Conservation (phyloP, 2,888 invertebrate species). For the Ophion costatus region DNA sequence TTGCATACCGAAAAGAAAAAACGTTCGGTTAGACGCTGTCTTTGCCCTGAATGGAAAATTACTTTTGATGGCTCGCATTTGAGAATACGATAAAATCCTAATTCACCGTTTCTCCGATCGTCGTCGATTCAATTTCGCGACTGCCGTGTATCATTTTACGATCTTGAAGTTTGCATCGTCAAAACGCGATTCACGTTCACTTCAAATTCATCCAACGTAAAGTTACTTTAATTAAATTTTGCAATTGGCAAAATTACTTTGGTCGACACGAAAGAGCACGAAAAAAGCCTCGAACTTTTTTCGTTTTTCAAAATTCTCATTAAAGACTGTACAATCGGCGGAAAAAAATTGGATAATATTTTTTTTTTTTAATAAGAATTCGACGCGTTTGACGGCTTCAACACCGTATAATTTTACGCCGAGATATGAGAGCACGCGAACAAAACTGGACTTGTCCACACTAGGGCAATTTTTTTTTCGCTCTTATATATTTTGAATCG, state of each 20-base stretch:
- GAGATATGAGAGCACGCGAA: background rate
- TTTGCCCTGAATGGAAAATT: too few relatives aligned
- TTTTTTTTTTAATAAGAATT: background rate
- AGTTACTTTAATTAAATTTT: too few relatives aligned
- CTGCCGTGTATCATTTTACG: background rate
- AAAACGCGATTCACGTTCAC: background rate
- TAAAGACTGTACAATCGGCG: background rate
- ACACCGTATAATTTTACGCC: background rate
- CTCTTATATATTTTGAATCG: too few relatives aligned
- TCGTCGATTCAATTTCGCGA: too few relatives aligned
- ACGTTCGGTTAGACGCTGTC: too few relatives aligned
- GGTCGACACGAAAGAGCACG: background rate
- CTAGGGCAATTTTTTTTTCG: too few relatives aligned
- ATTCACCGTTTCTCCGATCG: background rate
- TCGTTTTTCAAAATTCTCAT: background rate
- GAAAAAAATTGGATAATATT: background rate
- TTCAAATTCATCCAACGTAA: too few relatives aligned
- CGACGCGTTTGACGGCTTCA: background rate
- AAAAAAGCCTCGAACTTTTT: background rate
- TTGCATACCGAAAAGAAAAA: too few relatives aligned
- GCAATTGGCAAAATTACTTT: background rate
- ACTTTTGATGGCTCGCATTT: too few relatives aligned
- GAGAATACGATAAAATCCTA: background rate
- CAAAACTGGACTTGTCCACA: too few relatives aligned
- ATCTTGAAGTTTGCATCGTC: background rate